These are phyloP conservation scores for Hirudo medicinalis DNA, from an alignment of 1,140 invertebrate species.

Conservation along the genomic window DNA sequence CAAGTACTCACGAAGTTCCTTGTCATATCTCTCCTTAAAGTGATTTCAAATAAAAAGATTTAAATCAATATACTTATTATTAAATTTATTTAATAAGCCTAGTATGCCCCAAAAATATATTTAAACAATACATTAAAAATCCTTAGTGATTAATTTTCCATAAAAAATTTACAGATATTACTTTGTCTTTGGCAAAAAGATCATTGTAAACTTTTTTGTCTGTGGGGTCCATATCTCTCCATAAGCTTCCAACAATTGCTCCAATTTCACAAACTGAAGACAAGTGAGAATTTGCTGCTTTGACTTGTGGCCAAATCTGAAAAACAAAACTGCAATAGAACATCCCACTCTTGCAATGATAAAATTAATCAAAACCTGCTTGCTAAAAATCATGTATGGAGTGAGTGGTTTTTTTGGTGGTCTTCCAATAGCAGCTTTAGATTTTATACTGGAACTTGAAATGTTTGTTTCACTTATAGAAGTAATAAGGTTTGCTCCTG, in stretches of 20 bases:
- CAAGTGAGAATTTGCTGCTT: conserved; percentile 11
- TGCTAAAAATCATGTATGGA: conserved; percentile 19
- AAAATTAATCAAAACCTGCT: conserved; percentile 10
- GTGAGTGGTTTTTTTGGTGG: conserved; percentile 19
- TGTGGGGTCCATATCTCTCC: conserved; percentile 15
- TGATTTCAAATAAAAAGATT: neutral
- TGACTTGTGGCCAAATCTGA: conserved; percentile 15
- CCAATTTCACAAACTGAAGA: conserved; percentile 19
- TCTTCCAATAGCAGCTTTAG: neutral
- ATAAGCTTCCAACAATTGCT: conserved; percentile 14
- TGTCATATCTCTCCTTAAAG: conserved; percentile 13
- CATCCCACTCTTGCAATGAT: neutral
- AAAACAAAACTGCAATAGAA: neutral
- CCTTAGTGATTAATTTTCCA: neutral
- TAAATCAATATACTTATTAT: neutral
- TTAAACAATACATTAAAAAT: neutral
- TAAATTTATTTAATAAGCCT: neutral
- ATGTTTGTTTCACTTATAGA: no score
- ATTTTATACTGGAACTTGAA: no score
- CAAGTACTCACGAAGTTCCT: conserved; percentile 9
- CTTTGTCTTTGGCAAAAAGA: conserved; percentile 14
- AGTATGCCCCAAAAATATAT: neutral
- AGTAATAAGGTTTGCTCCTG: no score
- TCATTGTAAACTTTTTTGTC: conserved; percentile 14
- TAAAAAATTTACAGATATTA: neutral